phyloP scores from a whole-genome alignment of 2,797 vertebrate species.

The Pseudopleuronectes americanus region DNA sequence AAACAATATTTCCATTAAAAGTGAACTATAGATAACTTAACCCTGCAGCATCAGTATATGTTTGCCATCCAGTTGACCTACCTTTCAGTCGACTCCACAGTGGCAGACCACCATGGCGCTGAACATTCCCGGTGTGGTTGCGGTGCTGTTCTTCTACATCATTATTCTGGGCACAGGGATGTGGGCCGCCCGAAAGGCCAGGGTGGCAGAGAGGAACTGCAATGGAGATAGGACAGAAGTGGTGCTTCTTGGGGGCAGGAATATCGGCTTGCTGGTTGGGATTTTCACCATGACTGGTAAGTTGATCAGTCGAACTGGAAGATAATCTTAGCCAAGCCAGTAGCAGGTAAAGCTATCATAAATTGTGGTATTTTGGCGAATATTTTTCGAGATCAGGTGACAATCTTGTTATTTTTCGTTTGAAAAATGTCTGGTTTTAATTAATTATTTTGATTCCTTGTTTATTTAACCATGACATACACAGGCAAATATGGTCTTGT shows the following conservation, averaged over 20 bases:
- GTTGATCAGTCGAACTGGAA: neutral
- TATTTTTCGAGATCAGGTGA: too few species aligned
- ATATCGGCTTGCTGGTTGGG: slow-evolving; percentile 60
- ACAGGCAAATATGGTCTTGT: neutral
- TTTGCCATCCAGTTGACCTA: neutral
- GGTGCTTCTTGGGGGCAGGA: slow-evolving; percentile 62
- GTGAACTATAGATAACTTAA: too few species aligned
- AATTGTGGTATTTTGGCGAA: neutral
- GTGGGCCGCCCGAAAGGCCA: slow-evolving; percentile 60
- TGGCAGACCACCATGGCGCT: slow-evolving; percentile 48
- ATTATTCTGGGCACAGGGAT: slow-evolving; percentile 63
- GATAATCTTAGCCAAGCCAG: neutral
- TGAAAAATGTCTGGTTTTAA: neutral
- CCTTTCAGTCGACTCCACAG: neutral
- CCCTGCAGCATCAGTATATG: neutral
- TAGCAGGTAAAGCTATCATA: neutral
- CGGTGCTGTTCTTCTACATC: slow-evolving; percentile 59
- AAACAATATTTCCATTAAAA: too few species aligned
- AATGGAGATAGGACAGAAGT: slow-evolving; percentile 44
- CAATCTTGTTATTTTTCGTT: too few species aligned
- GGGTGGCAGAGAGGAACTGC: slow-evolving; percentile 39
- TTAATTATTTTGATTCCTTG: too few species aligned
- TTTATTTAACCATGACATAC: neutral
- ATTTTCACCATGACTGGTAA: slow-evolving; percentile 71
- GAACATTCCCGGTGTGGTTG: slow-evolving; percentile 60